Evolutionary conservation across 2,797 vertebrate genomes (phyloP), one percentile per base, ranked within the genome.

Genomic region (Scleropages formosus): DNA sequence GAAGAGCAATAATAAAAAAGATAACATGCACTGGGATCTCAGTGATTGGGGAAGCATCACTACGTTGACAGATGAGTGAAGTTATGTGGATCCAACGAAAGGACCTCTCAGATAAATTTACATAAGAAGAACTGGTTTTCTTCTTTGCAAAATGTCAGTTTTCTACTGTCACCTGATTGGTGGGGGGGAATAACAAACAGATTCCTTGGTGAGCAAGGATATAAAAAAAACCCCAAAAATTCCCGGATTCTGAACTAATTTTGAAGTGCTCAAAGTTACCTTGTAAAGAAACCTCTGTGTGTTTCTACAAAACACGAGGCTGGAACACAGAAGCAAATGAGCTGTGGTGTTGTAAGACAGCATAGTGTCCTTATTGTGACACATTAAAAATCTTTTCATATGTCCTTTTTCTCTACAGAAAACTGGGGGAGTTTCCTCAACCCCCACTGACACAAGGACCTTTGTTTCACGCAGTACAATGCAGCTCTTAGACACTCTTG

Each of bases 401-500:
- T 67, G 53, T 62, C 39, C n/a, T 53, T 76, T 66, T 61, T 27
- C 26, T 49, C 53, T 70, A 3, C 24, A 60, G 58, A 16, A 15
- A 31, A 4, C 10, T 49, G 60, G 44, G 61, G 58, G 12, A 51
- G 59, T 63, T 51, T 22, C 44, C 65, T 26, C 74, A 3, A 31
- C 18, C 58, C 22, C 24, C 0, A 9, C 39, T 18, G 11, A 71
- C 26, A 76, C 44, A 71, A 62, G 13, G 67, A 16, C 58, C 39
- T 56, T 71, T 70, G 75, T 76, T 71, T 59, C 27, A 12, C 11
- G 31, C 10, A n/a, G 56, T 18, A 59, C 56, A 22, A 60, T 72
- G 70, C 24, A 31, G 26, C 22, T 59, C 15, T 58, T 27, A 75
- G 18, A 53, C 15, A 26, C 20, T 65, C 26, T 67, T 58, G 20